Percentiles rank a stretch among this genome's conserved stretches.
These are phyloP conservation scores for Aphaenogaster floridana DNA, from an alignment of 1,140 invertebrate genomes.

Conservation along the genomic window DNA sequence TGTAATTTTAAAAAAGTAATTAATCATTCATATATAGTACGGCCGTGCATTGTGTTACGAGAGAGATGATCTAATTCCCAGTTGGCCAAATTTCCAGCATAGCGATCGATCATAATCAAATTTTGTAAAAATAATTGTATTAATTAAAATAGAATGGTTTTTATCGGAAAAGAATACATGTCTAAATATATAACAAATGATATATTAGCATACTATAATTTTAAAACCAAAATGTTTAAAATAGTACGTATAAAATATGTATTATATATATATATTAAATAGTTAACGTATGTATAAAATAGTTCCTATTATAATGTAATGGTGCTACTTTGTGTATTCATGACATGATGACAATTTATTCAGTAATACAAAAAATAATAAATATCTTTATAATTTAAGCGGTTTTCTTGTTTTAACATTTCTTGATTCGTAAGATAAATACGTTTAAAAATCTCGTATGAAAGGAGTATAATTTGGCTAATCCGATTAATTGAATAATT, in stretches of 20 bases:
- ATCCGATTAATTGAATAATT: neutral
- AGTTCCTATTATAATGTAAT: neutral
- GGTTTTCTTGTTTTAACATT: neutral
- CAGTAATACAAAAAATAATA: neutral
- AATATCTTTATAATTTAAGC: neutral
- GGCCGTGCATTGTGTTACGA: neutral
- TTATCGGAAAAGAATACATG: neutral
- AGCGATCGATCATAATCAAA: neutral
- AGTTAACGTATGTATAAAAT: neutral
- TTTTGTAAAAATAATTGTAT: conserved; percentile 28
- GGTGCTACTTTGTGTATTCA: no score
- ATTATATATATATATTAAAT: no score
- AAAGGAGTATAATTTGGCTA: neutral
- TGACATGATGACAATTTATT: neutral
- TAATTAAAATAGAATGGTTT: conserved; percentile 5
- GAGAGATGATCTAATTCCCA: conserved; percentile 13
- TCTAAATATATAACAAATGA: neutral
- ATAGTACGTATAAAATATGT: neutral
- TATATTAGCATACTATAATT: neutral
- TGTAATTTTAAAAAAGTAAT: neutral
- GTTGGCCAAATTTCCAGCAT: conserved; percentile 2
- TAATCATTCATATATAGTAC: conserved; percentile 8
- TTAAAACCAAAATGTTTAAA: neutral
- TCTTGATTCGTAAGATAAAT: neutral
- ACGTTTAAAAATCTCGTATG: neutral